Percentiles rank a stretch among this genome's conserved stretches.
Evolutionary conservation across 2,113 vertebrate genomes (phyloP).

Genomic region (Ptyas mucosa): DNA sequence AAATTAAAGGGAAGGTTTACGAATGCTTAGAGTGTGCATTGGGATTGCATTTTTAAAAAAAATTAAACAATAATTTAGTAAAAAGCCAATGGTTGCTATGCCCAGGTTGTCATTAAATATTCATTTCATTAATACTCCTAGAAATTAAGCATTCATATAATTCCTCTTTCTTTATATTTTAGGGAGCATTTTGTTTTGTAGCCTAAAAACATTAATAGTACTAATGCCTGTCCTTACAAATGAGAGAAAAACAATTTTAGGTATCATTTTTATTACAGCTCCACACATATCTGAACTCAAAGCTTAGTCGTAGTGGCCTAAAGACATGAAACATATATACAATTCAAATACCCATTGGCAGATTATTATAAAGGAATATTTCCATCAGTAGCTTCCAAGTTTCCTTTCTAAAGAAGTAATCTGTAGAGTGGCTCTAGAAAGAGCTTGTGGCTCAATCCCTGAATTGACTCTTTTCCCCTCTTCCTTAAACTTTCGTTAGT

Average conservation of each 20-base stretch:
- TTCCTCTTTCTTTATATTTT: neutral
- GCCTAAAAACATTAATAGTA: neutral
- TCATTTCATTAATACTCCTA: neutral
- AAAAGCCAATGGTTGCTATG: neutral
- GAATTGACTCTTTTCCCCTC: neutral
- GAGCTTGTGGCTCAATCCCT: neutral
- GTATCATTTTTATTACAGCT: neutral
- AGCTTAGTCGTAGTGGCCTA: neutral
- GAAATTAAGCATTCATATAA: neutral
- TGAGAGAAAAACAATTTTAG: neutral
- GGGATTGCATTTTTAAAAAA: neutral
- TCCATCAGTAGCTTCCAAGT: neutral
- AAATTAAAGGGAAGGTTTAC: conserved; percentile 20
- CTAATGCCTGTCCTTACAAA: neutral
- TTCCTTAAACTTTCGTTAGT: neutral
- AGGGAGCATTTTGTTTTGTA: neutral
- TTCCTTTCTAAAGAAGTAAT: neutral
- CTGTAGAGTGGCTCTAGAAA: neutral
- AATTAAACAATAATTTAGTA: neutral
- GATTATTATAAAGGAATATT: neutral
- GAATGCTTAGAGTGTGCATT: neutral
- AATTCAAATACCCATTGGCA: neutral
- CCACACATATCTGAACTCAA: neutral
- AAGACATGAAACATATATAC: neutral
- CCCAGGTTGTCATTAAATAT: neutral